A percentile compares a stretch with the other conserved stretches of the same genome.
Evolutionary conservation across 2,888 invertebrate genomes (phyloP).

Genomic region (Agriopis marginaria): DNA sequence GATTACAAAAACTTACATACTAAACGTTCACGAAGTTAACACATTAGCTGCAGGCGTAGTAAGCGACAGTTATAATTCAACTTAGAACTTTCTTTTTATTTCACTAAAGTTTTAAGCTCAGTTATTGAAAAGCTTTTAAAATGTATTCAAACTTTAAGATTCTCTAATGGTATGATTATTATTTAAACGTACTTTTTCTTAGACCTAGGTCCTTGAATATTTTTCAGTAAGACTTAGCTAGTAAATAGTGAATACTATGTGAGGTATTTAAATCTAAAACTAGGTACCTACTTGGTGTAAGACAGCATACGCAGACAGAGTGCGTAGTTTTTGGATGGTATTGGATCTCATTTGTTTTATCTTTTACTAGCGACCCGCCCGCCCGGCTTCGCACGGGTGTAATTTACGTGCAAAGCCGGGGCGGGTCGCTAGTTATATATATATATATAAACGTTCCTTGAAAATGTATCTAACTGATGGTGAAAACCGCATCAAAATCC

Average conservation of each 20-base stretch:
- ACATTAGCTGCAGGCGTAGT: conserved; percentile 14
- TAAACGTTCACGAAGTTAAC: conserved; percentile 4
- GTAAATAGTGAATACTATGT: neutral
- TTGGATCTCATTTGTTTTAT: too few relatives aligned
- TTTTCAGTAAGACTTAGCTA: neutral
- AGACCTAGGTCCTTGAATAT: neutral
- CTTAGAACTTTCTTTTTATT: conserved; percentile 17
- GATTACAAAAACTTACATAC: neutral
- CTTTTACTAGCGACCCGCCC: too few relatives aligned
- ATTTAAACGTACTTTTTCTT: conserved; percentile 7
- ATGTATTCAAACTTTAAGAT: conserved; percentile 7
- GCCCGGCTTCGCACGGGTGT: too few relatives aligned
- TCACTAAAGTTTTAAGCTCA: conserved; percentile 11
- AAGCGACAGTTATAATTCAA: conserved; percentile 7
- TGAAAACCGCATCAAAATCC: too few relatives aligned
- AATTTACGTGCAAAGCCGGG: too few relatives aligned
- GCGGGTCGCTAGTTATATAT: too few relatives aligned
- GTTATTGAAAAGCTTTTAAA: conserved; percentile 16
- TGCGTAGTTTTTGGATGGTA: too few relatives aligned
- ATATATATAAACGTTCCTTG: too few relatives aligned
- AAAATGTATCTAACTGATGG: too few relatives aligned
- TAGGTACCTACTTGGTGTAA: too few relatives aligned
- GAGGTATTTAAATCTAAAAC: neutral
- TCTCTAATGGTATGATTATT: conserved; percentile 2
- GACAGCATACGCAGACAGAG: neutral